Evolutionary conservation across 2,888 invertebrate species (phyloP), one percentile per base, ranked within the genome.

Genomic region (Dorcus hopei): DNA sequence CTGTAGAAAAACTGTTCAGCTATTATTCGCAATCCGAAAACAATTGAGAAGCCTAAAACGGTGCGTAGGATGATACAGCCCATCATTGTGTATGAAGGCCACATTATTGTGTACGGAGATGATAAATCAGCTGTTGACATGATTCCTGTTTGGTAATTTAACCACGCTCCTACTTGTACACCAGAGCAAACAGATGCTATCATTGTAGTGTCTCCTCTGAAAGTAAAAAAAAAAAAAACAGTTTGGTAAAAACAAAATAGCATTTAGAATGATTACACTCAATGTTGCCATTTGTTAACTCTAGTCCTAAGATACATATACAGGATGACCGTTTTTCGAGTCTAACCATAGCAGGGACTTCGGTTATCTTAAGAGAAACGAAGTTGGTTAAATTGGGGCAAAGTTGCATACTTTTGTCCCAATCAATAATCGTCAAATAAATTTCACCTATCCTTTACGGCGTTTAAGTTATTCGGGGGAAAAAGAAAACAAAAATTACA

Each of bases 181-280:
- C 95, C 95, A 1, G 87, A 85, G 65, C 88, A 88, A 4, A 91
- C 91, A 54, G 91, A 91, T 64, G 95, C 83, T 65, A 95, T 89
- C 84, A 93, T 89, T 1, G 93, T 87, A 0, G 95, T 95, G 78
- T 96, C 95, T 23, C 94, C 93, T 72, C 95, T 91, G 79, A 6
- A 82, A 82, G 33, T 59, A 51, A 59, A 16, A 59, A 51, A 59
- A 51, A 59, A 16, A 59, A 51, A 59, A 16, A 47, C 49, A 26
- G 26, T 26, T 26, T 26, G 26, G 54, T n/a, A 51, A 52, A n/a
- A 26, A 48, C 1, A 16, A 26, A 16, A 19, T 19, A 14, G 14
- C 14, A 14, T 14, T 14, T 14, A 14, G 14, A 14, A 14, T 14
- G 14, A 14, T 14, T 14, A 14, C 14, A 14, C 1, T 14, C 14